phyloP scores from a whole-genome alignment of 2,113 vertebrate species.

The Galemys pyrenaicus region DNA sequence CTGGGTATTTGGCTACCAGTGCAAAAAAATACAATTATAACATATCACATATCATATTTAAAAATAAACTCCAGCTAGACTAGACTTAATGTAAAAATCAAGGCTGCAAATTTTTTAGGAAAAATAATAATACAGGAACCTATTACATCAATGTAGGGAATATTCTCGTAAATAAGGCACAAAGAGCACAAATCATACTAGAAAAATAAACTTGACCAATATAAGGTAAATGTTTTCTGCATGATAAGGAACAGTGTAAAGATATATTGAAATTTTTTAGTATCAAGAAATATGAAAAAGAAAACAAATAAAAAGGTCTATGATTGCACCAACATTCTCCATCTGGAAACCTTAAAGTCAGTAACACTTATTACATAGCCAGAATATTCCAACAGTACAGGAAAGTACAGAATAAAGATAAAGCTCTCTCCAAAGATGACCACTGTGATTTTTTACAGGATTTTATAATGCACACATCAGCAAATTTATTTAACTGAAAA shows the following conservation, averaged over 20 bases:
- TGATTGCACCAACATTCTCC: background rate
- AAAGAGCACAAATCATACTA: background rate
- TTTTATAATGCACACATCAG: background rate
- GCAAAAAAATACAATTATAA: background rate
- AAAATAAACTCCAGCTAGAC: background rate
- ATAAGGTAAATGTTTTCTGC: constrained; percentile 1
- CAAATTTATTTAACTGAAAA: constrained; percentile 42
- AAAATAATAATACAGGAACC: background rate
- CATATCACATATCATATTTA: background rate
- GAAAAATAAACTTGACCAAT: background rate
- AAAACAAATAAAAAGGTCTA: background rate
- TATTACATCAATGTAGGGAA: background rate
- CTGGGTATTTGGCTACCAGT: background rate
- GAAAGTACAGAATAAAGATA: background rate
- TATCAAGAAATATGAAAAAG: background rate
- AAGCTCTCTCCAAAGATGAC: background rate
- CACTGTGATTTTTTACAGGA: background rate
- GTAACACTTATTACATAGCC: background rate
- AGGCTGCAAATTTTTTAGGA: background rate
- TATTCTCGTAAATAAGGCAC: background rate
- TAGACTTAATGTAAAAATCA: background rate
- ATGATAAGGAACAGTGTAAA: background rate
- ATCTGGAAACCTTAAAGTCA: background rate
- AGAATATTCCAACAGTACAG: background rate
- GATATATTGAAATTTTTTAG: background rate